These are phyloP conservation scores for Pogonocichla stellata DNA, from an alignment of 2,113 vertebrate species.

Conservation along the genomic window DNA sequence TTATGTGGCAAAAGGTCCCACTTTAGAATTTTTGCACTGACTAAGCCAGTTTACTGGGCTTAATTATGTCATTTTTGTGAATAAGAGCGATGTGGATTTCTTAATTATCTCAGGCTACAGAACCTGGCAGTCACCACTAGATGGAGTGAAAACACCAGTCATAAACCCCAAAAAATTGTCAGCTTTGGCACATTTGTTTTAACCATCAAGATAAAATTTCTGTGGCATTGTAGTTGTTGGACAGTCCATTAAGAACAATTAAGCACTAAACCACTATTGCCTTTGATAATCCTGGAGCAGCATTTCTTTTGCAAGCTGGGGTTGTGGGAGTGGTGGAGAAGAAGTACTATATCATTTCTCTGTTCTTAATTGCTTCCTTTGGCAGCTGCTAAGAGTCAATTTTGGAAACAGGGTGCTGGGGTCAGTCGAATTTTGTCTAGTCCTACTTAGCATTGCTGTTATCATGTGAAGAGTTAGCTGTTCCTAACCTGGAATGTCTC, in stretches of 20 bases:
- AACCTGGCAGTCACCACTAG: slow-evolving; percentile 42
- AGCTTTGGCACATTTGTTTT: neutral
- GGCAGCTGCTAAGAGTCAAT: neutral
- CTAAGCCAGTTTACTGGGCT: neutral
- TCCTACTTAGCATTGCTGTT: neutral
- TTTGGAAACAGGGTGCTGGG: neutral
- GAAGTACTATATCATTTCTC: fast-evolving
- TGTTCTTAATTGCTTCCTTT: neutral
- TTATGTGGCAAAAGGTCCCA: neutral
- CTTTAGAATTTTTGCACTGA: fast-evolving
- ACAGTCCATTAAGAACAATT: neutral
- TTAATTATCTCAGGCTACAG: neutral
- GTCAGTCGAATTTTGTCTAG: neutral
- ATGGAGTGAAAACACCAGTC: neutral
- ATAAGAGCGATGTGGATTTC: neutral
- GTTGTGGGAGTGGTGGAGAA: fast-evolving
- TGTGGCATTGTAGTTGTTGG: neutral
- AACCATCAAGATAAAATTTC: neutral
- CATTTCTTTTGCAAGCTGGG: neutral
- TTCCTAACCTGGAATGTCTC: neutral
- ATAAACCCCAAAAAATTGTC: neutral
- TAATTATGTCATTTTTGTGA: neutral
- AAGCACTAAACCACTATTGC: neutral
- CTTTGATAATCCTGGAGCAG: neutral
- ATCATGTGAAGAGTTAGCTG: neutral